phyloP scores from a whole-genome alignment of 2,113 vertebrate species.

The Tinamus guttatus region DNA sequence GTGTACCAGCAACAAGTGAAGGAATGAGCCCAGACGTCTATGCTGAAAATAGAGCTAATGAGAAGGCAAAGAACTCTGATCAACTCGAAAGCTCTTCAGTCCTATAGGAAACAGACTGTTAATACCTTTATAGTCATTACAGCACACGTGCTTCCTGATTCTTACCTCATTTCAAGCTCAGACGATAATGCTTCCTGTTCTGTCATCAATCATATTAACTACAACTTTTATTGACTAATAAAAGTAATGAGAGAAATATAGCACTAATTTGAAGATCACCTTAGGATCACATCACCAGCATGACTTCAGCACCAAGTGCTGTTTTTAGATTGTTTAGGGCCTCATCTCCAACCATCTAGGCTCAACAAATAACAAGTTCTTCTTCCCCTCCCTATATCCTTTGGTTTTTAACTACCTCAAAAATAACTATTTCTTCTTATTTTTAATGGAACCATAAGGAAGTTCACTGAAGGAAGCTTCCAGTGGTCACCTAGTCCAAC shows the following conservation, averaged over 20 bases:
- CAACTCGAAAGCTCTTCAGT: background rate
- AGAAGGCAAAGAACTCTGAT: background rate
- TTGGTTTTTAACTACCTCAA: background rate
- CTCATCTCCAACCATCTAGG: background rate
- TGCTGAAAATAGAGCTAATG: background rate
- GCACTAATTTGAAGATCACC: background rate
- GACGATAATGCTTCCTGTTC: background rate
- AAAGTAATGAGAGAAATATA: background rate
- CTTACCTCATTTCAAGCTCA: background rate
- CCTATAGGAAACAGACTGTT: background rate
- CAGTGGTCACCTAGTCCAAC: background rate
- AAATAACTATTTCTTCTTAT: background rate
- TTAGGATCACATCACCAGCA: background rate
- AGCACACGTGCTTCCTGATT: background rate
- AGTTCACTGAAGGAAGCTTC: background rate
- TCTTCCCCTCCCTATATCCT: background rate
- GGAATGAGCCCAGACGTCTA: background rate
- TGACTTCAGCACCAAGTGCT: background rate
- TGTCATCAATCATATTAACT: background rate
- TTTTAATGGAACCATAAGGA: background rate
- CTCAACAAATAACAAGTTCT: background rate
- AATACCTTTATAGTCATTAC: background rate
- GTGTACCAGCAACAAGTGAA: background rate
- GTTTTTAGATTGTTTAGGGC: background rate
- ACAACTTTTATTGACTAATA: background rate